Evolutionary conservation across 2,888 invertebrate species (phyloP).

Genomic region (Empis stercorea): DNA sequence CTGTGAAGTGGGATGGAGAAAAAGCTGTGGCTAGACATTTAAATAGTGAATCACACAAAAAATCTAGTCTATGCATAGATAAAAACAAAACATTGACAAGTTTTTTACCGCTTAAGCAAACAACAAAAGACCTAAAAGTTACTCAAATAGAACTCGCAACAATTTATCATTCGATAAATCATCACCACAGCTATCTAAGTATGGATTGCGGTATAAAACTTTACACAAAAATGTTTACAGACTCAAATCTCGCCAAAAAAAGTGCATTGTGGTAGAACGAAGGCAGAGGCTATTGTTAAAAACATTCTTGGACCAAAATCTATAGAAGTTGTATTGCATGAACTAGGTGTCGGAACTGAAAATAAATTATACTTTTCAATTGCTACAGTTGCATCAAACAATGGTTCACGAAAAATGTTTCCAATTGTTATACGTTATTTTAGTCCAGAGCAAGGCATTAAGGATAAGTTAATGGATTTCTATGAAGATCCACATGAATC

Average conservation of each 20-base stretch:
- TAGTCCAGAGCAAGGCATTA: not conserved
- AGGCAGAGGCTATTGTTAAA: not conserved
- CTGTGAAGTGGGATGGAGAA: not conserved
- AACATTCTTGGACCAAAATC: not conserved
- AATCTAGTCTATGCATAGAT: not conserved
- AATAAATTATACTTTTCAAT: no score
- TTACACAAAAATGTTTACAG: not conserved
- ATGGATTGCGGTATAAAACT: not conserved
- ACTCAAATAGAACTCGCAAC: not conserved
- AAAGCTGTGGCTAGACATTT: not conserved
- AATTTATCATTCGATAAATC: not conserved
- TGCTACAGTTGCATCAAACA: not conserved
- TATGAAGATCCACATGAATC: slow-evolving; percentile 5
- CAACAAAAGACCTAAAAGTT: not conserved
- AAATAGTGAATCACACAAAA: not conserved
- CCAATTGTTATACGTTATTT: not conserved
- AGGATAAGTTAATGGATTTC: slow-evolving; percentile 4
- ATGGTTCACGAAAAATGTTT: not conserved
- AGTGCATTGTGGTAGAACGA: not conserved
- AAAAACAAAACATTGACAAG: not conserved
- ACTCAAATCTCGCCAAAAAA: not conserved
- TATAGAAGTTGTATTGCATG: not conserved
- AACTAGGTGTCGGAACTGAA: no score
- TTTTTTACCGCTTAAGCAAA: not conserved
- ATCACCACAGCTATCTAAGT: not conserved